Conservation (phyloP, 2,113 vertebrate species). For the Atractosteus spatula region DNA sequence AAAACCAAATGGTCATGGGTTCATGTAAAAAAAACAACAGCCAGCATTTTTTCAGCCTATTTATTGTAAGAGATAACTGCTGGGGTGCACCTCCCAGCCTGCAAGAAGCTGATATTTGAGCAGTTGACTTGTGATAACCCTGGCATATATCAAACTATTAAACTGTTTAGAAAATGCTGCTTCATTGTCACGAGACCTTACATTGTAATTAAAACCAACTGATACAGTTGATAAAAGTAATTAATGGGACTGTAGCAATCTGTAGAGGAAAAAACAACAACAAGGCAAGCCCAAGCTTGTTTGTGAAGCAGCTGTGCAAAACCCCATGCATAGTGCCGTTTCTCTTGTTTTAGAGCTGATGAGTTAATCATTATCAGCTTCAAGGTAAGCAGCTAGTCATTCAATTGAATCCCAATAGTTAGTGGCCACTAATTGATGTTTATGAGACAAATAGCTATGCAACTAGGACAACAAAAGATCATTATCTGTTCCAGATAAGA, state of each 20-base stretch:
- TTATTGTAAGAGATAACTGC: too few relatives aligned
- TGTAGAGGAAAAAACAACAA: not conserved
- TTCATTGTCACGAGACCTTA: not conserved
- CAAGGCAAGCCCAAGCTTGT: not conserved
- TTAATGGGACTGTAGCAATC: not conserved
- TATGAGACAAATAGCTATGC: slow-evolving; percentile 5
- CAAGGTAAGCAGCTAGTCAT: not conserved
- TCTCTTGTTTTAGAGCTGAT: not conserved
- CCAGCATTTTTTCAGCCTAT: too few relatives aligned
- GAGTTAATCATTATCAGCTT: not conserved
- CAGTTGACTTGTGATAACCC: too few relatives aligned
- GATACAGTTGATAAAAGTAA: not conserved
- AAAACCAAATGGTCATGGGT: too few relatives aligned
- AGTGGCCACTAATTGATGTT: slow-evolving; percentile 13
- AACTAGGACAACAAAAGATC: not conserved
- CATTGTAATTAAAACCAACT: not conserved
- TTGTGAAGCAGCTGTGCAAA: not conserved
- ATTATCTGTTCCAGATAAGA: not conserved
- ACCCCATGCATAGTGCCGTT: not conserved
- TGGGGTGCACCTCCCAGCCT: too few relatives aligned
- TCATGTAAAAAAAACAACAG: too few relatives aligned
- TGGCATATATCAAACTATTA: too few relatives aligned
- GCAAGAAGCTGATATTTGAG: too few relatives aligned
- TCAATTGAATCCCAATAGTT: not conserved
- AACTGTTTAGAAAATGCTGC: too few relatives aligned